Conservation (phyloP, 2,797 vertebrate genomes). For the Adelosebastes latens region DNA sequence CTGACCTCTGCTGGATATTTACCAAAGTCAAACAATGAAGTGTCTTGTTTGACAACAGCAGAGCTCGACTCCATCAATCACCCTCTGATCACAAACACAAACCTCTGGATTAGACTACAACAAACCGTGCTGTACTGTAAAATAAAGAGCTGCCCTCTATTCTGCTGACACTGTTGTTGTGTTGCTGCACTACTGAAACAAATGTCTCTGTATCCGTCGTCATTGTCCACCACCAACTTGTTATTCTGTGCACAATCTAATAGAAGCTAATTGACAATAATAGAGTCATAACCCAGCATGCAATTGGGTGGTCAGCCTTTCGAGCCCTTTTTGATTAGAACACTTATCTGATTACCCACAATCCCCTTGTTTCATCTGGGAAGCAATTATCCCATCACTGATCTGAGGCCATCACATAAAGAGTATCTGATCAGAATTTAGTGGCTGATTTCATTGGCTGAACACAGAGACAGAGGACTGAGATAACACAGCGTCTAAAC, state of each 20-base stretch:
- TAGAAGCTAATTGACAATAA: constrained; percentile 41
- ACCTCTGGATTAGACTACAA: background rate
- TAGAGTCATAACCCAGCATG: constrained; percentile 48
- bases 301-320: constrained; percentile 40
- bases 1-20: background rate
- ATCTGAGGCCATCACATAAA: constrained; percentile 21
- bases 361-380: constrained; percentile 40
- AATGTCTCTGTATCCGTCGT: background rate
- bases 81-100: background rate
- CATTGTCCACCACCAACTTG: background rate
- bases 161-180: background rate
- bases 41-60: background rate
- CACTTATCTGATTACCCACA: constrained; percentile 51
- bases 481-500: background rate
- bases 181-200: background rate
- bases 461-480: background rate
- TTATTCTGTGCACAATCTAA: constrained; percentile 10
- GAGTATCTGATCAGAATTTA: constrained; percentile 17
- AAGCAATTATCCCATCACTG: constrained; percentile 34
- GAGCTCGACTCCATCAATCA: background rate
- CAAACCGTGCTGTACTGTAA: background rate
- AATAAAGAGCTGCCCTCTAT: background rate
- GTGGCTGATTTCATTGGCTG: background rate
- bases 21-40: background rate
- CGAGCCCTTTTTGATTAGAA: constrained; percentile 40